Evolutionary conservation across 2,888 invertebrate genomes (phyloP).

Genomic region (Hyalella azteca): DNA sequence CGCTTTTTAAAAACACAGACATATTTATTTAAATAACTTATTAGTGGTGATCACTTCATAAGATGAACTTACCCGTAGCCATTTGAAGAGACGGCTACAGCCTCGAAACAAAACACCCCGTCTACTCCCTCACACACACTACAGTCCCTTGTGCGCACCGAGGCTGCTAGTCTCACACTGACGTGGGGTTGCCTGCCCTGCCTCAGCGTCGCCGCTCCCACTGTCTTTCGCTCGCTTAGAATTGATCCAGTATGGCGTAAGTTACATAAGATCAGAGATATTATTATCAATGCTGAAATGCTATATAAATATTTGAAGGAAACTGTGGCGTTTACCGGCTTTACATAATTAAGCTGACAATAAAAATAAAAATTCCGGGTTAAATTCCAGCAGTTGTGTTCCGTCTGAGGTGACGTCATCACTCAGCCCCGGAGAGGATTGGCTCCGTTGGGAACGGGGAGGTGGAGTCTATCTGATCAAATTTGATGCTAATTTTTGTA

Average conservation of each 20-base stretch:
- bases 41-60: background rate
- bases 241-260: no score
- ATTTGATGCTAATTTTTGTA: no score
- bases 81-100: slow-evolving; percentile 37
- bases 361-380: background rate
- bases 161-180: slow-evolving; percentile 24
- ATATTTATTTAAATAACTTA: background rate
- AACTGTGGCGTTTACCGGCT: no score
- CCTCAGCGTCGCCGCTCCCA: slow-evolving; percentile 17
- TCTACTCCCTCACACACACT: slow-evolving; percentile 4
- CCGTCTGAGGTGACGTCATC: slow-evolving; percentile 18
- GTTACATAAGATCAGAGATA: no score
- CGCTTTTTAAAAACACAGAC: background rate
- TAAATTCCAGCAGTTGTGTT: background rate
- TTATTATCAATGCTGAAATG: no score
- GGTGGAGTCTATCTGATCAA: slow-evolving; percentile 15
- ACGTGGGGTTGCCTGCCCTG: background rate
- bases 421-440: slow-evolving; percentile 18
- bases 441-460: background rate
- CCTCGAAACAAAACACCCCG: slow-evolving; percentile 25
- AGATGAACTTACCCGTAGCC: slow-evolving; percentile 30
- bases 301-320: no score
- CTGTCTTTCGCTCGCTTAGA: slow-evolving; percentile 4
- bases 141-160: slow-evolving; percentile 10
- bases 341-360: no score